Evolutionary conservation across 2,888 invertebrate species (phyloP).

Genomic region (Phymatocera aterrima): DNA sequence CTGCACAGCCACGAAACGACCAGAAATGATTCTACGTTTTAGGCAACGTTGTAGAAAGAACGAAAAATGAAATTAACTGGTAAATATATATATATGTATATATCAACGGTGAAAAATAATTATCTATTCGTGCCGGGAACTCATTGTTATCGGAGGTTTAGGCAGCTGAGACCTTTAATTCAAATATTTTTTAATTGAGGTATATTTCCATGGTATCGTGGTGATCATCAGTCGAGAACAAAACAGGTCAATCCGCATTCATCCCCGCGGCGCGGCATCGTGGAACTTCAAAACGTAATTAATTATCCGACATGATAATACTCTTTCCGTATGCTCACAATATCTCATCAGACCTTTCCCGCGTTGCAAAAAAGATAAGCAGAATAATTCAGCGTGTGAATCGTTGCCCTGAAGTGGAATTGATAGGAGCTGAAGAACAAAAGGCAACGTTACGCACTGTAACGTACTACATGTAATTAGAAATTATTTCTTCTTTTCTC

Average conservation of each 20-base stretch:
- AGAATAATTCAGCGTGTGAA: too few relatives aligned
- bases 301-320: slow-evolving; percentile 1
- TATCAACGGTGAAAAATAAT: neutral
- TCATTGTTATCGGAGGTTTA: neutral
- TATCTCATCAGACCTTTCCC: too few relatives aligned
- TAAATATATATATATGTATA: neutral
- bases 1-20: neutral
- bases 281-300: neutral
- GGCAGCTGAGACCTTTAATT: neutral
- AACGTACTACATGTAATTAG: too few relatives aligned
- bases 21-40: neutral
- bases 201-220: neutral
- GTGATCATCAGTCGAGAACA: neutral
- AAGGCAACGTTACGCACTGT: too few relatives aligned
- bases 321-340: neutral
- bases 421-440: too few relatives aligned
- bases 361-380: too few relatives aligned
- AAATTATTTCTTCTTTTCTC: too few relatives aligned
- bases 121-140: neutral
- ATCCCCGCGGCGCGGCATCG: neutral
- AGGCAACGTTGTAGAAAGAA: neutral
- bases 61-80: neutral
- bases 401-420: too few relatives aligned
- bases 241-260: neutral
- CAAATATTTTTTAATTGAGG: neutral